Conservation (phyloP, 64 coral and sea anemone species). For the Cladopsammia gracilis region DNA sequence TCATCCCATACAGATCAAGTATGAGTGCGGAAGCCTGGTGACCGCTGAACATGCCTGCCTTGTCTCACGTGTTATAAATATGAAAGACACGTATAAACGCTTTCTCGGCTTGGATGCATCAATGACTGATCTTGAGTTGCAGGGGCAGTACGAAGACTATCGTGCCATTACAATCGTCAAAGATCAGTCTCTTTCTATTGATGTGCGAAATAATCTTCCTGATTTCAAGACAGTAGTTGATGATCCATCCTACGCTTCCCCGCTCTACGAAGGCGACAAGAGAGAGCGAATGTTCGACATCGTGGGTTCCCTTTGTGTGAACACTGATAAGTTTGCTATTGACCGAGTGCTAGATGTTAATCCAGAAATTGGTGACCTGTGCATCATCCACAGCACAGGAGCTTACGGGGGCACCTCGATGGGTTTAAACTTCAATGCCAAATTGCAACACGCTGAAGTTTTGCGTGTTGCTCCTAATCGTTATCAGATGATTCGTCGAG, state of each 20-base stretch:
- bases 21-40: not conserved
- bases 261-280: not conserved
- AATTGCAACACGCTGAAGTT: slow-evolving; percentile 10
- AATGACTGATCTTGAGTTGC: not conserved
- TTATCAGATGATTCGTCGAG: slow-evolving; percentile 2
- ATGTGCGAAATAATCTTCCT: not conserved
- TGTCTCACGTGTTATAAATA: not conserved
- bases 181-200: not conserved
- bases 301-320: not conserved
- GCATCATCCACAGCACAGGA: not conserved
- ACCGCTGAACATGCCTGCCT: slow-evolving; percentile 4
- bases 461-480: not conserved
- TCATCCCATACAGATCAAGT: not conserved
- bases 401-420: not conserved
- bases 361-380: slow-evolving; percentile 28
- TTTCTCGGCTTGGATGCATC: not conserved
- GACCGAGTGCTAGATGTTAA: slow-evolving; percentile 1
- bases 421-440: slow-evolving; percentile 5
- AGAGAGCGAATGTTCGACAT: not conserved
- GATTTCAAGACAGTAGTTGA: slow-evolving; percentile 2
- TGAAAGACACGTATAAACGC: slow-evolving; percentile 22
- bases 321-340: not conserved
- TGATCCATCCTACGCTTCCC: not conserved
- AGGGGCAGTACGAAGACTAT: not conserved
- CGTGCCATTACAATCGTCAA: not conserved